Base-by-base conservation (phyloP, 2,888 invertebrate genomes). In the Brachyptera risi region DNA sequence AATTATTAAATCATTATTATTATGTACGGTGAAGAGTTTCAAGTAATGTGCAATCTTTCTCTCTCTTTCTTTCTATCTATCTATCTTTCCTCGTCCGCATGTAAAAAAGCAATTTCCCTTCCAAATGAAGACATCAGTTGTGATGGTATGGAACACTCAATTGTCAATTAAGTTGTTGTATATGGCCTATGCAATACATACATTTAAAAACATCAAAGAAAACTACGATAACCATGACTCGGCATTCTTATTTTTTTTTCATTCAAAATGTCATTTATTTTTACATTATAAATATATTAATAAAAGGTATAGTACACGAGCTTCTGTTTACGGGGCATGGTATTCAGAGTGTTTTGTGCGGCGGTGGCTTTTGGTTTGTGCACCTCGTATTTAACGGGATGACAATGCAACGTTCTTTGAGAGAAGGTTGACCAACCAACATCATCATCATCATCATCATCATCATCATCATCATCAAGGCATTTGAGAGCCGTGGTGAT, bases 201-300 rank as follows among this genome's bases (percentile, higher is more conserved):
- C 54, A 35, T 54, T 54, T 17, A 27, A 40, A 40, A 40, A 31
- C 54, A 35, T 35, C 35, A 54, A 54, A 54, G 21, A 21, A n/a
- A 54, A 54, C 37, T 54, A 37, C 54, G 15, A 35, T 37, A 37
- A 35, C 54, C 35, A 35, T 54, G 54, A 54, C 54, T 31, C 2
- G 19, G 21, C 54, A 37, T 35, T 54, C 44, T 17, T 19, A 44
- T 40, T 40, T 40, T 40, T 40, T 15, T 31, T 31, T 31, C n/a
- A n/a, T n/a, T 42, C 23, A n/a, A 47, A 51, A 51, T 51, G 35
- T 35, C 51, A 51, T 54, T 54, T 54, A 54, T 54, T 54, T 54
- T 19, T 19, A 17, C 54, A 54, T 54, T 54, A 54, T 31, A 54
- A 54, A 54, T 35, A n/a, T 54, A 37, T 21, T 31, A 54, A 54